Evolutionary conservation across 30 jellyfish, hydroid and myxozoan species (phyloP), one percentile per base, ranked within the genome.

Genomic region (Chironex yamaguchii): DNA sequence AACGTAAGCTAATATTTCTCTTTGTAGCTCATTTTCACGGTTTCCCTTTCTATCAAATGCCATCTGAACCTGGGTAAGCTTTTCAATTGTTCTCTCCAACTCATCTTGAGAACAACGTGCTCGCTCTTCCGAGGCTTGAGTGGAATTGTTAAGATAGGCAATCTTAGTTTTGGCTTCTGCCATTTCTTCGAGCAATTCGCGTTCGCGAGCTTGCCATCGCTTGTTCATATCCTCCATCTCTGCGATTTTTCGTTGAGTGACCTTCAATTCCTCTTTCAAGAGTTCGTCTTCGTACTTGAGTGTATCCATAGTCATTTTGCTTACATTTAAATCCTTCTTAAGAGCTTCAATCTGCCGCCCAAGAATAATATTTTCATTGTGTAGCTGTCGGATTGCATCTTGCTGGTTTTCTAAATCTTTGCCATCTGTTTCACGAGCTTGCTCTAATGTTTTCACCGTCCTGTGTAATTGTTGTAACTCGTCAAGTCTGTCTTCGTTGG

Each of bases 21-120:
- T 81, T 49, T 88, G 96, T 14, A 88, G 71, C 72, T 88, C 90
- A 36, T 67, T 88, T 29, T 88, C 96, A 33, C 90, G 79, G 2
- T 66, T 86, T 27, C 79, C 90, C 28, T 79, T 88, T 22, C 92
- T 66, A n/a, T 71, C 90, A 69, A 90, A 88, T 29, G 66, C 90
- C 4, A 88, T 62, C 30, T 88, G 96, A 34, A 88, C 74, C 51
- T 68, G 82, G 12, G 62, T 82, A 3, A 36, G 69, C 23, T 51
- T 71, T 31, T 67, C 80, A 42, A 42, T 17, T 6, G 58, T 42
- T 42, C 58, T 9, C 9, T 42, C 58, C 17, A 42, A 42, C 58
- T 42, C 58, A 30, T 85, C 89, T 36, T 70, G 82, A 29, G 36
- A 62, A 0, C 77, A n/a, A 31, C 74, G 64, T 4, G 42, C 51